Conservation (phyloP, 1,140 invertebrate species). For the Colletes gigas region DNA sequence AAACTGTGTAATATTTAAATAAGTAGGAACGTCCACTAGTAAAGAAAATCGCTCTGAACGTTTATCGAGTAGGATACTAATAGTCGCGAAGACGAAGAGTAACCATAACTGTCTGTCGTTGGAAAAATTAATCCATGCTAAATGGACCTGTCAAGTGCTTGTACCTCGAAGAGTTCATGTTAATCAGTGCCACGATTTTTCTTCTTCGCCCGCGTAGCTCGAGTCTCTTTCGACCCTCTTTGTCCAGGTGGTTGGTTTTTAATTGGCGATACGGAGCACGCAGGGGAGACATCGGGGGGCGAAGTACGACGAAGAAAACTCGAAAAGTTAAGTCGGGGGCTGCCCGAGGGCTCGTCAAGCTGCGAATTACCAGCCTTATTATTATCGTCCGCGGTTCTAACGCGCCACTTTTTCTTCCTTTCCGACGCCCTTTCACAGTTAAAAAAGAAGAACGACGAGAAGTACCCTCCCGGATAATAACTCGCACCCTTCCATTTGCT, state of each 20-base stretch:
- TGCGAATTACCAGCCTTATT: constrained; percentile 79
- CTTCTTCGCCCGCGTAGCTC: constrained; percentile 17
- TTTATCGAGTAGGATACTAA: too few relatives aligned
- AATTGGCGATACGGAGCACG: constrained; percentile 72
- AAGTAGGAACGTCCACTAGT: too few relatives aligned
- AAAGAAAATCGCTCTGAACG: too few relatives aligned
- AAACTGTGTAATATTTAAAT: too few relatives aligned
- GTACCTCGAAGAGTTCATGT: neutral
- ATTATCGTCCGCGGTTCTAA: constrained; percentile 74
- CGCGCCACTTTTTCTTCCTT: constrained; percentile 66
- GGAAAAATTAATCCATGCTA: constrained; percentile 7
- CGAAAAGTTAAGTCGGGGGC: constrained; percentile 66
- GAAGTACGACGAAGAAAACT: constrained; percentile 70
- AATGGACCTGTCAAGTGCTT: neutral
- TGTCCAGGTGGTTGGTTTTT: constrained; percentile 75
- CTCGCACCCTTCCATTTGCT: constrained; percentile 66
- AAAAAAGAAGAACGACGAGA: constrained; percentile 53
- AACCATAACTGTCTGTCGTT: too few relatives aligned
- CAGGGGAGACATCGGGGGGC: constrained; percentile 72
- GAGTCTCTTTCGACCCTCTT: constrained; percentile 34
- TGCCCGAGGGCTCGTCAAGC: constrained; percentile 76
- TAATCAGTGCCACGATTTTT: constrained; percentile 62
- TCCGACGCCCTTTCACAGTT: constrained; percentile 1
- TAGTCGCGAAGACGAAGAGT: too few relatives aligned
- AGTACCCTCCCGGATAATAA: constrained; percentile 67